Conservation (phyloP, 2,797 vertebrate genomes). For the Lutjanus campechanus region DNA sequence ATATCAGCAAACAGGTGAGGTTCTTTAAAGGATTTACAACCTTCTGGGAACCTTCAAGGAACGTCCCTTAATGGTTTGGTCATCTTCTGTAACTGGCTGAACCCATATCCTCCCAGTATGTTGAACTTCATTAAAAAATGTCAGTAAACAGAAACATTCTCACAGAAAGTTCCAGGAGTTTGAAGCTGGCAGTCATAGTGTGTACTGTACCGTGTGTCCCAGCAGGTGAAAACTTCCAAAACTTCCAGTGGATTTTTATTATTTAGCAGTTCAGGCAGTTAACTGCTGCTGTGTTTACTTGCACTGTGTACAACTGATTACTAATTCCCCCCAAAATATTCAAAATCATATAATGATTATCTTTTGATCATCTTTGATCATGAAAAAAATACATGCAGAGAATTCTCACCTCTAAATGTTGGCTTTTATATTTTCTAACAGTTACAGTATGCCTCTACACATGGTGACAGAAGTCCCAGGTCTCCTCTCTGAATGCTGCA, state of each 20-base stretch:
- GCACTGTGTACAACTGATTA: neutral
- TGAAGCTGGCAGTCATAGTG: neutral
- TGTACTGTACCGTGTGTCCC: neutral
- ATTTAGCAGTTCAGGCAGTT: neutral
- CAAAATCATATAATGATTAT: neutral
- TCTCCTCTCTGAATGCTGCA: too few relatives aligned
- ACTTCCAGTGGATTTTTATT: neutral
- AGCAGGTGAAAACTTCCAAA: neutral
- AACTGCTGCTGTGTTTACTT: neutral
- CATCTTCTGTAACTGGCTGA: neutral
- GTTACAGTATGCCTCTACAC: too few relatives aligned
- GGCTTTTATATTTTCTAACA: neutral
- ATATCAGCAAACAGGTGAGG: neutral
- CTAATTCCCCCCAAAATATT: neutral
- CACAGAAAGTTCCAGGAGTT: neutral
- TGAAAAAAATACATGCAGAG: neutral
- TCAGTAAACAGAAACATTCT: conserved; percentile 6
- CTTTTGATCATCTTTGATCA: neutral
- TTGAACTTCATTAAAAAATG: neutral
- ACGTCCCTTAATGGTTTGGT: conserved; percentile 9
- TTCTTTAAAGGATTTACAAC: neutral
- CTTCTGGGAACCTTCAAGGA: neutral
- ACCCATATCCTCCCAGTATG: neutral
- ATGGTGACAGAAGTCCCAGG: neutral
- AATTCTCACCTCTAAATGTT: too few relatives aligned